These are phyloP conservation scores for Pseudomugil gertrudae DNA, from an alignment of 2,797 vertebrate species.

Conservation along the genomic window DNA sequence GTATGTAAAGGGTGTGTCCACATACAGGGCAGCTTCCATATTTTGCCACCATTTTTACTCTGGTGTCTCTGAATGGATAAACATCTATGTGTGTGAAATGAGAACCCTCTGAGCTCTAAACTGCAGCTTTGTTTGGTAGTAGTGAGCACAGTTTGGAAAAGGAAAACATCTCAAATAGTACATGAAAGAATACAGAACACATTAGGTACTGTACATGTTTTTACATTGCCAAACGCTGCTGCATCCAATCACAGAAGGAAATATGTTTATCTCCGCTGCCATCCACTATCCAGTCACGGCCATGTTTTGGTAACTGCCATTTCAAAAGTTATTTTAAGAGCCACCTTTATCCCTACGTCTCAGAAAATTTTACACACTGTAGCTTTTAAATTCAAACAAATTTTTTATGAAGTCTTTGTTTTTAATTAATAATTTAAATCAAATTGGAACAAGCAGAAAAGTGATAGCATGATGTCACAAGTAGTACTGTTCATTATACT, in stretches of 20 bases:
- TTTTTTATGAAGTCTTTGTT: no score
- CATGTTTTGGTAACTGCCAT: not conserved
- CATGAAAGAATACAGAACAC: not conserved
- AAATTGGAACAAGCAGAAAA: no score
- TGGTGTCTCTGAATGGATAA: not conserved
- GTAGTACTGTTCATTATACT: no score
- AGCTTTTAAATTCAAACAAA: not conserved
- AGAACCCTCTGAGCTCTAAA: not conserved
- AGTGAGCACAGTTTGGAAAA: not conserved
- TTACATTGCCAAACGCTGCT: no score
- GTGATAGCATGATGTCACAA: not conserved
- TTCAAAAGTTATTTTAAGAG: not conserved
- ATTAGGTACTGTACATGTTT: not conserved
- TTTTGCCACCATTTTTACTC: not conserved
- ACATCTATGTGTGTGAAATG: not conserved
- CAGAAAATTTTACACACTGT: not conserved
- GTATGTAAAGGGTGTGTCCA: no score
- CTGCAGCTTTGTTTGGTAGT: not conserved
- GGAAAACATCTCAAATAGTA: not conserved
- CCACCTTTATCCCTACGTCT: not conserved
- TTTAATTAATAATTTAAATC: not conserved
- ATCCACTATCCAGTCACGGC: not conserved
- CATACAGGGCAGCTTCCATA: not conserved
- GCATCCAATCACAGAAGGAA: not conserved
- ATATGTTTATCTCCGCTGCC: not conserved